These are phyloP conservation scores for Momotus momota DNA, from an alignment of 2,797 vertebrate species.

Conservation along the genomic window DNA sequence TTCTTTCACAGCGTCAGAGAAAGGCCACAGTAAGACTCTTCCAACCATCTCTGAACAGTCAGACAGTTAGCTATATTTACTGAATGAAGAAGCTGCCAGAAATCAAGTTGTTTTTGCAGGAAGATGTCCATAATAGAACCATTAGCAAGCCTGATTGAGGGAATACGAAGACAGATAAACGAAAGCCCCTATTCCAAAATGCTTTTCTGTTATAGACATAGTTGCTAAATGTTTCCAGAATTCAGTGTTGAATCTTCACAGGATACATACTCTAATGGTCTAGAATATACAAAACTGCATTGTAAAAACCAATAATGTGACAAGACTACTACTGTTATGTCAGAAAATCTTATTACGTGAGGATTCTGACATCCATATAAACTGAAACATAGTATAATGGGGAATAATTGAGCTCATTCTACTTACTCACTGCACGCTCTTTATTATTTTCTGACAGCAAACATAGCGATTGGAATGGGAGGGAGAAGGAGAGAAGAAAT, in stretches of 20 bases:
- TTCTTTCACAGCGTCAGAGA: background rate
- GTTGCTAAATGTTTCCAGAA: constrained; percentile 25
- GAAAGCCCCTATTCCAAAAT: background rate
- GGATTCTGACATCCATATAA: constrained; percentile 14
- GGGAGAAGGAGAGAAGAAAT: background rate
- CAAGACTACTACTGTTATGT: background rate
- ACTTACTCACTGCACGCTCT: background rate
- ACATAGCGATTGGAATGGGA: background rate
- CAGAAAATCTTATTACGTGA: constrained; percentile 40
- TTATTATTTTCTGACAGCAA: constrained; percentile 32
- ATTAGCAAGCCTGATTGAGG: background rate
- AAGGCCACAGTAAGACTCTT: background rate
- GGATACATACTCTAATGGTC: background rate
- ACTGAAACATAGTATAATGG: constrained; percentile 12
- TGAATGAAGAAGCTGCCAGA: constrained; percentile 7
- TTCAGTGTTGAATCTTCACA: background rate
- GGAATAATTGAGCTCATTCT: constrained; percentile 20
- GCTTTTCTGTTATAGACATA: constrained; percentile 5
- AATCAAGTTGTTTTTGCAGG: constrained; percentile 26
- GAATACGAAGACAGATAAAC: constrained; percentile 11
- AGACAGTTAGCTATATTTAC: background rate
- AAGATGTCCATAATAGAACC: background rate
- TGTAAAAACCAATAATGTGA: constrained; percentile 17
- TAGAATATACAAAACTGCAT: constrained; percentile 4
- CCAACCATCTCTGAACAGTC: background rate